Evolutionary conservation across 92 coral and sea anemone species (phyloP).

Genomic region (Epizoanthus illoricatus): DNA sequence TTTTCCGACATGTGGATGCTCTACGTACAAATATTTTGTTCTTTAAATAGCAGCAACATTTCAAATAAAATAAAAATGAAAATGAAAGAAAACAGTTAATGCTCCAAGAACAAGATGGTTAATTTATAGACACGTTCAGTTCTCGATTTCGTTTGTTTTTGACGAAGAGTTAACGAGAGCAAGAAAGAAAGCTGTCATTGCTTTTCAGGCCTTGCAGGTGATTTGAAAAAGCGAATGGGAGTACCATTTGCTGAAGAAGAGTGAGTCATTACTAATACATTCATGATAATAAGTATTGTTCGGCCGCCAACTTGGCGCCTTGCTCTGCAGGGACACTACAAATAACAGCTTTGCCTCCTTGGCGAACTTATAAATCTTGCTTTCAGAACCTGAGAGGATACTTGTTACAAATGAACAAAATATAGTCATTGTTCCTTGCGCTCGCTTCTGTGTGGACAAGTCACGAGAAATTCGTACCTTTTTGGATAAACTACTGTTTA

Average conservation of each 20-base stretch:
- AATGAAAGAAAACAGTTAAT: not conserved
- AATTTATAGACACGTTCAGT: not conserved
- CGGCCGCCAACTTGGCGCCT: conserved; percentile 32
- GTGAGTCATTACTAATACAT: conserved; percentile 22
- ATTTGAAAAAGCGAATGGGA: not conserved
- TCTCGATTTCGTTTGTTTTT: not conserved
- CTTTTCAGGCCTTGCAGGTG: conserved; percentile 33
- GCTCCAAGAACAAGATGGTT: not conserved
- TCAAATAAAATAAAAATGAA: not conserved
- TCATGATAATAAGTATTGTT: conserved; percentile 15
- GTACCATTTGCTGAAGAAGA: conserved; percentile 21
- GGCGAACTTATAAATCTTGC: not conserved
- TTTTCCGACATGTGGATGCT: conserved; percentile 10
- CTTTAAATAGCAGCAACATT: not conserved
- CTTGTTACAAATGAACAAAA: too few relatives aligned
- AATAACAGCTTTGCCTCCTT: not conserved
- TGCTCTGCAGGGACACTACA: not conserved
- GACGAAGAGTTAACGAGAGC: not conserved
- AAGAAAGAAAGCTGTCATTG: conserved; percentile 9
- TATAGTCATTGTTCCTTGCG: too few relatives aligned
- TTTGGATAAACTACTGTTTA: not conserved
- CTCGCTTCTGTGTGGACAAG: too few relatives aligned
- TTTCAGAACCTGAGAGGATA: not conserved
- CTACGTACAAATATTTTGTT: not conserved
- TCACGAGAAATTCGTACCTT: too few relatives aligned